Conservation (phyloP, 2,797 vertebrate genomes). For the Aselliscus stoliczkanus region DNA sequence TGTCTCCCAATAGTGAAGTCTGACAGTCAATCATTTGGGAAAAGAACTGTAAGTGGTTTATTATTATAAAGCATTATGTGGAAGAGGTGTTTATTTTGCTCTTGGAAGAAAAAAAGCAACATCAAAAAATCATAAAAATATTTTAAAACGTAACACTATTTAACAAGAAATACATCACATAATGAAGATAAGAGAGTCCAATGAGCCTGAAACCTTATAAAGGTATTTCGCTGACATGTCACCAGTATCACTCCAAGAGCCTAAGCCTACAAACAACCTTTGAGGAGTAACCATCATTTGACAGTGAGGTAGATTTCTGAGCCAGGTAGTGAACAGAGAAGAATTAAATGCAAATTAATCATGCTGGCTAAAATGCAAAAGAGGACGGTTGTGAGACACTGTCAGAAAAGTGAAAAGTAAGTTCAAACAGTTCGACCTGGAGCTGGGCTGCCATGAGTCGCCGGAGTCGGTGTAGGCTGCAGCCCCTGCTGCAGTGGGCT, state of each 20-base stretch:
- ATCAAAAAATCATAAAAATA: background rate
- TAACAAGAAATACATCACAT: background rate
- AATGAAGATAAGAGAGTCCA: background rate
- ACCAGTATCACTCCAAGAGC: background rate
- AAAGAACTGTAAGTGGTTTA: background rate
- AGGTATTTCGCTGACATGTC: background rate
- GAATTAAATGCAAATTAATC: background rate
- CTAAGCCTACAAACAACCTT: background rate
- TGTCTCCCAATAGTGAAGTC: background rate
- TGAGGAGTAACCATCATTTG: background rate
- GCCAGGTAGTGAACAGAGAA: background rate
- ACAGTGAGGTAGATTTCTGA: background rate
- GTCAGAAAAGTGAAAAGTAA: background rate
- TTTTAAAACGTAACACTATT: constrained; percentile 10
- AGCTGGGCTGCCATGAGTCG: no score
- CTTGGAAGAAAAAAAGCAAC: background rate
- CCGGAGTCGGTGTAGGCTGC: no score
- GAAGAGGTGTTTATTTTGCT: constrained; percentile 29
- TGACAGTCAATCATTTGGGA: background rate
- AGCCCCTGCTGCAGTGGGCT: no score
- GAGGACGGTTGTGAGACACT: background rate
- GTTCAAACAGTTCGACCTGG: no score
- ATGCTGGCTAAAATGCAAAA: background rate
- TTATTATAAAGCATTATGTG: background rate
- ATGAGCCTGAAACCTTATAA: background rate